Base-by-base conservation (phyloP, 1,140 invertebrate genomes). In the Cherax destructor region DNA sequence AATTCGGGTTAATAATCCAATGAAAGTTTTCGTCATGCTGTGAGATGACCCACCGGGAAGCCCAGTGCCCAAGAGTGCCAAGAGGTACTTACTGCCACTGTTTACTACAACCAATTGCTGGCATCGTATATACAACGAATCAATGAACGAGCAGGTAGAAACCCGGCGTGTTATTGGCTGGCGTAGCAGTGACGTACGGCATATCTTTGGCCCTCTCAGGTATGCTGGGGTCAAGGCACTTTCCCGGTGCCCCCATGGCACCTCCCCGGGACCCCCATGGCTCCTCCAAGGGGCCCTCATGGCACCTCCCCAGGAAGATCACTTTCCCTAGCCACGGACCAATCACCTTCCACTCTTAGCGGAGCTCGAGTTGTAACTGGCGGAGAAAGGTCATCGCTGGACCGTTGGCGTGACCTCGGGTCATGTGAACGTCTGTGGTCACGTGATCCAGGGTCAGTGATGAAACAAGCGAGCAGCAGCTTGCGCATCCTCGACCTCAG, bases 381-480 rank as follows among this genome's bases (percentile, higher is more conserved):
- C 6, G 21, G n/a, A 74, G 6, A 6, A 0, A 10, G n/a, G 24
- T n/a, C n/a, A 3, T 30, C 69, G 24, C 24, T 30, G 24, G 5
- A 30, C 21, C 69, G 61, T 30, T 13, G n/a, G 69, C 13, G 24
- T 21, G 16, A 80, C 78, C 78, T n/a, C 16, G 78, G 78, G 78
- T 80, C 78, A 80, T 80, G 78, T 80, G 78, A 80, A 80, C 78
- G 78, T 80, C 78, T 80, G 18, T 80, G 50, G 78, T 80, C 78
- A 80, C 78, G 78, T 80, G 78, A 49, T 56, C 78, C 78, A 80
- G 78, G 78, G 78, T 80, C 78, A 80, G 78, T 80, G 78, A 80
- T 80, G 78, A 80, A 80, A 80, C 78, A 80, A 56, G 78, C 24
- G 78, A 80, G 50, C 78, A 80, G 52, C 78, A 80, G 47, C 50